Percentiles rank a stretch among this genome's conserved stretches.
phyloP scores from a whole-genome alignment of 2,797 vertebrate genomes.

The Sebastes trivittatus region DNA sequence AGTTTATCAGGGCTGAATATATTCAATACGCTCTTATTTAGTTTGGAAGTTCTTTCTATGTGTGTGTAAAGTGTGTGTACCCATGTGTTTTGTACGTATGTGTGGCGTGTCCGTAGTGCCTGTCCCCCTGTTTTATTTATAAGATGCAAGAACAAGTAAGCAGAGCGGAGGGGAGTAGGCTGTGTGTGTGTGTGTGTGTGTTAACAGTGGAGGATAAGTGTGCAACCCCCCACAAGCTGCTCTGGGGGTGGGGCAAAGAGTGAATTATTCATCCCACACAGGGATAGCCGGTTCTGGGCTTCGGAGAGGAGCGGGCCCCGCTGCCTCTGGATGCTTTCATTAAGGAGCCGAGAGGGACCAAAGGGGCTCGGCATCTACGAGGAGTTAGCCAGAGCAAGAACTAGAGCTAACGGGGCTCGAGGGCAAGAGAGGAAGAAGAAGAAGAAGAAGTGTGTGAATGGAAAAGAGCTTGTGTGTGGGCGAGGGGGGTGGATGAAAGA shows the following conservation, averaged over 20 bases:
- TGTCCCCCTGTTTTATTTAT: constrained; percentile 70
- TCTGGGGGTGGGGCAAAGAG: constrained; percentile 74
- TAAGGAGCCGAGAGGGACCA: constrained; percentile 18
- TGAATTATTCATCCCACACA: constrained; percentile 83
- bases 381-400: constrained; percentile 49
- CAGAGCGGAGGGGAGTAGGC: constrained; percentile 26
- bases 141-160: constrained; percentile 54
- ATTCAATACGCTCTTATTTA: not conserved
- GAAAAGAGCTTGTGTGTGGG: constrained; percentile 44
- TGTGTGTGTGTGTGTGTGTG: not conserved
- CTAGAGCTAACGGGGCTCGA: constrained; percentile 35
- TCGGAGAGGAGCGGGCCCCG: constrained; percentile 49
- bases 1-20: not conserved
- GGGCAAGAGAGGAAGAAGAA: constrained; percentile 34
- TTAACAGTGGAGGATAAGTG: constrained; percentile 51
- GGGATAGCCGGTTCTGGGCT: constrained; percentile 64
- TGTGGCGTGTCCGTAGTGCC: constrained; percentile 46
- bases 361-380: constrained; percentile 35
- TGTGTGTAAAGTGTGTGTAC: not conserved
- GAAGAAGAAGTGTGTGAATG: constrained; percentile 53
- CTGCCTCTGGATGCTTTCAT: constrained; percentile 61
- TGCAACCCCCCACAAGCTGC: constrained; percentile 73
- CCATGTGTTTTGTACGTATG: constrained; percentile 17
- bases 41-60: not conserved
- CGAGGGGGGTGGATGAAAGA: constrained; percentile 26